A percentile compares a stretch with the other conserved stretches of the same genome.
These are phyloP conservation scores for Dicentrarchus labrax DNA, from an alignment of 2,113 vertebrate genomes.

Conservation along the genomic window DNA sequence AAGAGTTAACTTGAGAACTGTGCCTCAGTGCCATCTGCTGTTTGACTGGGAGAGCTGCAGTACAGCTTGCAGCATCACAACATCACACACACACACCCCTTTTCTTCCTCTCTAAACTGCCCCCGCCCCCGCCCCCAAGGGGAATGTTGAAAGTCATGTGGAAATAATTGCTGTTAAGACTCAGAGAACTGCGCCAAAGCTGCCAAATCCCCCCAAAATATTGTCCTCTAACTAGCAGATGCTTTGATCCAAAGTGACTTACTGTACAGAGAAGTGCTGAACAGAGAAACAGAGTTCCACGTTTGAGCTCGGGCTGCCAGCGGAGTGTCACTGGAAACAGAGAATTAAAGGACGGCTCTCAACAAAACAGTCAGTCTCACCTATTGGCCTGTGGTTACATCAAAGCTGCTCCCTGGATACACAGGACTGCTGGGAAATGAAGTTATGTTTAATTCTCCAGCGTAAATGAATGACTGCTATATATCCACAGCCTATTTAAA, in stretches of 20 bases:
- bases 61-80: constrained; percentile 51
- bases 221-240: constrained; percentile 75
- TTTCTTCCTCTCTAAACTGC: constrained; percentile 54
- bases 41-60: constrained; percentile 62
- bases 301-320: constrained; percentile 63
- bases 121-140: constrained; percentile 34
- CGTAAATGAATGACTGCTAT: constrained; percentile 35
- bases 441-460: constrained; percentile 34
- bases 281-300: constrained; percentile 35
- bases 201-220: constrained; percentile 75
- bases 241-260: constrained; percentile 80
- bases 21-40: constrained; percentile 80
- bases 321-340: constrained; percentile 49
- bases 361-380: constrained; percentile 35
- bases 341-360: constrained; percentile 44
- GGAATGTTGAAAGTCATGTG: constrained; percentile 74
- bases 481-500: constrained; percentile 45
- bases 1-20: constrained; percentile 65
- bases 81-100: not conserved
- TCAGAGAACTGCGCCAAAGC: constrained; percentile 80
- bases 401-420: constrained; percentile 33
- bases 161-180: constrained; percentile 79
- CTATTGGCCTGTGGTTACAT: constrained; percentile 34
- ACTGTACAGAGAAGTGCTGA: constrained; percentile 66
- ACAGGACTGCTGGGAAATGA: constrained; percentile 57